Base-by-base conservation (phyloP, 1,140 invertebrate genomes). In the Drosophila parabipectinata region DNA sequence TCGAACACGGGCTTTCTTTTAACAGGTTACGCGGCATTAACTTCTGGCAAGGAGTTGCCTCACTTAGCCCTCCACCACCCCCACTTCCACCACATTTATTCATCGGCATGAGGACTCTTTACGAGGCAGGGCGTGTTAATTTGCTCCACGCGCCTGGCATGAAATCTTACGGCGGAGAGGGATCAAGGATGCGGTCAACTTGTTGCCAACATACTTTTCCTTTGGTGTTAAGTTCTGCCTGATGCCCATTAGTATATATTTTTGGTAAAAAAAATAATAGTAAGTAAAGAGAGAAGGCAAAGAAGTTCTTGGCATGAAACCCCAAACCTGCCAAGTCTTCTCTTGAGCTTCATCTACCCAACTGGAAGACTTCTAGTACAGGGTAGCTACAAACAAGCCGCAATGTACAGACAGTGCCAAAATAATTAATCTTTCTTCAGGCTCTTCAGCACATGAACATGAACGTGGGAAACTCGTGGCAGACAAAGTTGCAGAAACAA, bases 341-440 rank as follows among this genome's bases (percentile, higher is more conserved):
- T 26, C 26, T 7, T 7, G 26, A 7, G 26, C 26, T 28, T 28
- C 14, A 39, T 10, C 58, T 21, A 21, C 18, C 3, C 9, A 18
- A n/a, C 9, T 21, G 0, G 3, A 8, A 12, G 15, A 14, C 4
- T 37, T n/a, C 34, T 55, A 14, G 12, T 47, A 41, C 55, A 50
- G 58, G 15, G 14, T 30, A 41, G 7, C 26, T 32, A 32, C 26
- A 63, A 47, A 12, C 32, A 39, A 18, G 32, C 57, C 57, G 63
- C 45, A 41, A 34, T 48, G 18, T 10, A 51, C n/a, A 53, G 39
- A 45, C 21, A 73, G 55, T 48, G 56, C 28, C 52, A 64, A 58
- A 67, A 68, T 76, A 83, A 83, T 83, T 84, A 83, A 83, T 83
- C 80, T 83, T 76, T 71, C 75, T 51, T 57, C 8, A 10, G 24